Base-by-base conservation (phyloP, 2,797 vertebrate species). In the Perodicticus potto region DNA sequence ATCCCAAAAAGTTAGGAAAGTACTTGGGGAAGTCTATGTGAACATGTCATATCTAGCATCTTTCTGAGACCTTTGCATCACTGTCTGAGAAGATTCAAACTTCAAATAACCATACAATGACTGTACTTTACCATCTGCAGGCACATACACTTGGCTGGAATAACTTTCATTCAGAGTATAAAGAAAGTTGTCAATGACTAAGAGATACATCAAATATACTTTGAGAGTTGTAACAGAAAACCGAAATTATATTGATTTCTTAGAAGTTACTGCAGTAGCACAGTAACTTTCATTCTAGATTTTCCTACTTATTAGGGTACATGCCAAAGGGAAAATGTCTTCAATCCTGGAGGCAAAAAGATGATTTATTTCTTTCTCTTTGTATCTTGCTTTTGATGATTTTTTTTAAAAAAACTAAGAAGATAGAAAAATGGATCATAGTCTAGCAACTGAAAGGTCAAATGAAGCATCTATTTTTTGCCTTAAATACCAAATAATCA, bases 181-280 rank as follows among this genome's bases (percentile, higher is more conserved):
- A 96, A 87, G 90, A 82, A 57, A 94, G 74, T 32, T 97, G 74
- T 93, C 91, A 91, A 37, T 1, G 63, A 72, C 43, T 80, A 40
- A 91, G 65, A 85, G 76, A 82, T 77, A 40, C 25, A 59, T 86
- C 91, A 83, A 43, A 74, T 93, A 40, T 65, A 91, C 19, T 0
- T 19, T 73, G 89, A 96, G 91, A 84, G 34, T 76, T 82, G 7
- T 19, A 65, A 67, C 2, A 12, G 45, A 91, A 92, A 91, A 76
- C 27, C 86, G 53, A 11, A 81, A 95, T 94, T 1, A 5, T 65
- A 97, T 92, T 45, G 76, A 95, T 94, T 97, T 70, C 10, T 65
- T 19, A 93, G 94, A 93, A 92, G 76, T 88, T 95, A 91, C 78
- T 91, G 80, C 96, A 97, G 96, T 96, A 96, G 93, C 65, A 80